Evolutionary conservation across 64 coral and sea anemone species (phyloP).

Genomic region (Montipora efflorescens): DNA sequence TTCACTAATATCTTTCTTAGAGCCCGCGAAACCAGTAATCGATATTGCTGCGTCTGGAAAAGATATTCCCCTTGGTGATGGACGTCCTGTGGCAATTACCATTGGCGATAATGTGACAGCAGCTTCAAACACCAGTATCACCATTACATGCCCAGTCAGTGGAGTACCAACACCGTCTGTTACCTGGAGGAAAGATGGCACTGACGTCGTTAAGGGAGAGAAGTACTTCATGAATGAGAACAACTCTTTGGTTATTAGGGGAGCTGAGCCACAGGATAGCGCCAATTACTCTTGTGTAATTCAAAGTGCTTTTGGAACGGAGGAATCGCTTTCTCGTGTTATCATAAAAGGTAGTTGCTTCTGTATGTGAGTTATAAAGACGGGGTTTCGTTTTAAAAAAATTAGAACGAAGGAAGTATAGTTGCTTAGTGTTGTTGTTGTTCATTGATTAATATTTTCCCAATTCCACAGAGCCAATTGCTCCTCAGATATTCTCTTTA

Average conservation of each 20-base stretch:
- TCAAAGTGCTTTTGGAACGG: conserved; percentile 37
- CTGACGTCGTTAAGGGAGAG: conserved; percentile 34
- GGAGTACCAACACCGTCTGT: conserved; percentile 72
- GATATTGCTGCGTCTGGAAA: conserved; percentile 10
- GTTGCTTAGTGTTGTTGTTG: not conserved
- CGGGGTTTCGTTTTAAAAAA: no score
- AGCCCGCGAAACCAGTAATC: conserved; percentile 76
- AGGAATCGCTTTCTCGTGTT: not conserved
- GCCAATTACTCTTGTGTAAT: conserved; percentile 48
- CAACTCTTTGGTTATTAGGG: conserved; percentile 42
- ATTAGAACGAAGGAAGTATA: no score
- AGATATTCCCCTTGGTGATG: conserved; percentile 56
- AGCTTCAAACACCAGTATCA: conserved; percentile 68
- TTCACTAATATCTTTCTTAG: not conserved
- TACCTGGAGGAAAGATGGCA: conserved; percentile 64
- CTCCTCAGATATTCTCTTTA: not conserved
- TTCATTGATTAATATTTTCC: not conserved
- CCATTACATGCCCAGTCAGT: conserved; percentile 80
- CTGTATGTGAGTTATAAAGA: no score
- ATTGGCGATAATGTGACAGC: conserved; percentile 89
- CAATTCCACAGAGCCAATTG: not conserved
- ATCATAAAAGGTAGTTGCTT: not conserved
- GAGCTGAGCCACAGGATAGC: conserved; percentile 9
- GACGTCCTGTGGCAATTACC: conserved; percentile 33
- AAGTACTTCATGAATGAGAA: conserved; percentile 26